phyloP scores from a whole-genome alignment of 2,888 invertebrate species.

The Leptogaster cylindrica region DNA sequence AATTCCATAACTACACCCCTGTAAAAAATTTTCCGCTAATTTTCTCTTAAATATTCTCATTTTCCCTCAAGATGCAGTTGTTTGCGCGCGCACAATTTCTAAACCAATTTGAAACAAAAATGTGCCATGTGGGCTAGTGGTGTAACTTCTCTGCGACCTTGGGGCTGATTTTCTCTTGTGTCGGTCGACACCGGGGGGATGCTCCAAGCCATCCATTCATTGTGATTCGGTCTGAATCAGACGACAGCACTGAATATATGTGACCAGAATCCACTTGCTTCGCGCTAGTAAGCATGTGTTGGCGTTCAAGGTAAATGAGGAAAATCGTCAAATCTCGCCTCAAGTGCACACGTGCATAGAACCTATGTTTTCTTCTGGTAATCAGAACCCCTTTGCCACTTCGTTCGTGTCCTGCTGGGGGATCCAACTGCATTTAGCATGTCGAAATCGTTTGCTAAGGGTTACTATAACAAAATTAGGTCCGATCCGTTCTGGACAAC shows the following conservation, averaged over 20 bases:
- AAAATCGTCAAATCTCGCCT: slow-evolving; percentile 11
- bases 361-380: slow-evolving; percentile 23
- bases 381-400: no score
- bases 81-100: slow-evolving; percentile 29
- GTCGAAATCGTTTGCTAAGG: neutral
- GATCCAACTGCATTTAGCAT: slow-evolving; percentile 23
- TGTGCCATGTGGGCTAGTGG: slow-evolving; percentile 14
- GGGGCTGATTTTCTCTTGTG: slow-evolving; percentile 1
- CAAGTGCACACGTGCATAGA: slow-evolving; percentile 23
- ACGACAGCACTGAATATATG: slow-evolving; percentile 14
- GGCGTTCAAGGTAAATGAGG: slow-evolving; percentile 29
- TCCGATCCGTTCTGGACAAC: slow-evolving; percentile 1
- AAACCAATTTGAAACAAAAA: neutral
- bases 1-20: neutral
- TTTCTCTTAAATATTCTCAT: slow-evolving; percentile 7
- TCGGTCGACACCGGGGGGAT: neutral
- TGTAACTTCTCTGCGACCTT: slow-evolving; percentile 17
- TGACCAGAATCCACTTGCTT: slow-evolving; percentile 15
- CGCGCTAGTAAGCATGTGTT: neutral
- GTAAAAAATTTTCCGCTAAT: neutral
- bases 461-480: slow-evolving; percentile 34
- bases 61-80: slow-evolving; percentile 24
- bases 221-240: slow-evolving; percentile 28
- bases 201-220: slow-evolving; percentile 12
- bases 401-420: no score